Conservation (phyloP, 2,888 invertebrate species). For the Uloborus plumipes region DNA sequence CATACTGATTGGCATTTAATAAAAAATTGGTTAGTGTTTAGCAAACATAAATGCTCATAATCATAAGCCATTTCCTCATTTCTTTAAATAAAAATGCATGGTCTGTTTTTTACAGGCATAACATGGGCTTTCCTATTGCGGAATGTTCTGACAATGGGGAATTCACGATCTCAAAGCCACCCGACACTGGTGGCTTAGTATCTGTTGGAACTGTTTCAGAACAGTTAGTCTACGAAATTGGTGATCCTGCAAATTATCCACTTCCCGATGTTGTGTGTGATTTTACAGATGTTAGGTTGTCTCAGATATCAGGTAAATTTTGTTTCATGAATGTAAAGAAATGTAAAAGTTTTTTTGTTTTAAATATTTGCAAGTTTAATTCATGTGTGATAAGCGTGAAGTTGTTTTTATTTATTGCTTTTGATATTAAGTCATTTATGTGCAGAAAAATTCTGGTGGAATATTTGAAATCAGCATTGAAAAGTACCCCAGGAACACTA, state of each 20-base stretch:
- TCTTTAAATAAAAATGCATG: background rate
- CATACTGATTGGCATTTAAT: slow-evolving; percentile 74
- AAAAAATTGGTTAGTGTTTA: slow-evolving; percentile 70
- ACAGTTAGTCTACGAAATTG: slow-evolving; percentile 74
- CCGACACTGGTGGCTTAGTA: slow-evolving; percentile 73
- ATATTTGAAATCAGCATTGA: too few species aligned
- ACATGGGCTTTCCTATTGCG: slow-evolving; percentile 74
- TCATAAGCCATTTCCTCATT: too few species aligned
- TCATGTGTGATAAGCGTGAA: too few species aligned
- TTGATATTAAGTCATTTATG: too few species aligned
- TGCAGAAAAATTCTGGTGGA: too few species aligned
- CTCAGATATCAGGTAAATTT: slow-evolving; percentile 66
- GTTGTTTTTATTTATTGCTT: too few species aligned
- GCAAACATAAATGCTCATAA: too few species aligned
- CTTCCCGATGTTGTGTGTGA: slow-evolving; percentile 74
- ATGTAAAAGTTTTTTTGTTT: too few species aligned
- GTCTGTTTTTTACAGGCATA: slow-evolving; percentile 69
- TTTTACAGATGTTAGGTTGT: slow-evolving; percentile 72
- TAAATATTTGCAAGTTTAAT: too few species aligned
- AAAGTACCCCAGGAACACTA: too few species aligned
- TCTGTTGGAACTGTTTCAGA: slow-evolving; percentile 72
- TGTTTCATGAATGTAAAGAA: background rate
- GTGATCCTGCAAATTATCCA: slow-evolving; percentile 72
- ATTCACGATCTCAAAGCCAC: slow-evolving; percentile 73
- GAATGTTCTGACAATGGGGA: slow-evolving; percentile 72